Conservation (phyloP, 1,140 invertebrate genomes). For the Sitophilus oryzae region DNA sequence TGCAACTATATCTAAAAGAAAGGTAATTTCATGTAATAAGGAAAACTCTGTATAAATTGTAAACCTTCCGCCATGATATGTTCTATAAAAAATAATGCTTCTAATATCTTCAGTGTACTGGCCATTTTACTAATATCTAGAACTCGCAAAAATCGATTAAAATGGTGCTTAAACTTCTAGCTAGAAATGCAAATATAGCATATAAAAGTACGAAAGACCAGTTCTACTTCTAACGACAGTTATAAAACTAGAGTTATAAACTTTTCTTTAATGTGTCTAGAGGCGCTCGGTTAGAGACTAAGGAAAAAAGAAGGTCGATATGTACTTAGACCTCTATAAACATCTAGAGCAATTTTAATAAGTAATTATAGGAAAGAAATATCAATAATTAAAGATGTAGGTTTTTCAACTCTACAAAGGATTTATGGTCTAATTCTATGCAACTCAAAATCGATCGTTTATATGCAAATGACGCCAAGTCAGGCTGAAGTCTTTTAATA, state of each 20-base stretch:
- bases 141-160: not conserved
- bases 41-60: no score
- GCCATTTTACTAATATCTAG: conserved; percentile 4
- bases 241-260: conserved; percentile 15
- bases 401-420: no score
- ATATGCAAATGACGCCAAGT: conserved; percentile 37
- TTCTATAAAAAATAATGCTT: no score
- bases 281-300: not conserved
- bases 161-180: not conserved
- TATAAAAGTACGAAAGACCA: conserved; percentile 1
- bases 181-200: not conserved
- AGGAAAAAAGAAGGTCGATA: not conserved
- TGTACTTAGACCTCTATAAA: no score
- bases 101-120: no score
- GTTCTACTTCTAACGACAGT: conserved; percentile 1
- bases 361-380: no score
- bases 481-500: conserved; percentile 14
- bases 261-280: conserved; percentile 22
- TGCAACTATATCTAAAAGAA: no score
- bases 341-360: no score
- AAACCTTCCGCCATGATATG: no score
- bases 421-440: conserved; percentile 17
- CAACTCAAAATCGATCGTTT: conserved; percentile 38
- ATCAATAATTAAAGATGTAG: no score
- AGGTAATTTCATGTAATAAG: no score